phyloP scores from a whole-genome alignment of 2,797 vertebrate species.

The Cichlasoma orientale region DNA sequence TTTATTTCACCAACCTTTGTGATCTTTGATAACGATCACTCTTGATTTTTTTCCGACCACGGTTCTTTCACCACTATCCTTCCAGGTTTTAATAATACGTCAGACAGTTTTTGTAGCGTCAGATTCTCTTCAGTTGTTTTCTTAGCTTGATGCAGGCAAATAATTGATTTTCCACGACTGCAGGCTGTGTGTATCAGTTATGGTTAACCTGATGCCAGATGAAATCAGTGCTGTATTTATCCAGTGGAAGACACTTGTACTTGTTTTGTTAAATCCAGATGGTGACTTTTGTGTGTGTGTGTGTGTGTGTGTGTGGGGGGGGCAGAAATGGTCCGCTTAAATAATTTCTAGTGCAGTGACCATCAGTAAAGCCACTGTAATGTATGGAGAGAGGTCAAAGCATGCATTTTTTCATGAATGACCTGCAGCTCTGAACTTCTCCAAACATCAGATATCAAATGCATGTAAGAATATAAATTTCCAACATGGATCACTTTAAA shows the following conservation, averaged over 20 bases:
- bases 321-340: background rate
- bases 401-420: background rate
- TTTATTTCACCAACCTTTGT: no score
- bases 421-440: background rate
- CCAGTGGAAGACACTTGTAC: no score
- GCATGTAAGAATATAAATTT: background rate
- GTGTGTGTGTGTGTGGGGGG: no score
- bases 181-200: fast-evolving
- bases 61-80: background rate
- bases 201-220: background rate
- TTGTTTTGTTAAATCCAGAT: no score
- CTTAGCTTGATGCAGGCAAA: background rate
- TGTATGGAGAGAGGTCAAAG: no score
- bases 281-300: no score
- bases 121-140: no score
- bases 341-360: background rate
- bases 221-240: no score
- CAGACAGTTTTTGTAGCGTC: no score
- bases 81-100: background rate
- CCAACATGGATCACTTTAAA: background rate
- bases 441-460: background rate
- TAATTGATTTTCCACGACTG: no score
- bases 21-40: no score
- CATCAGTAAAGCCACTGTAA: no score
- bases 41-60: background rate